phyloP scores from a whole-genome alignment of 2,113 vertebrate species.

The Lipotes vexillifer region DNA sequence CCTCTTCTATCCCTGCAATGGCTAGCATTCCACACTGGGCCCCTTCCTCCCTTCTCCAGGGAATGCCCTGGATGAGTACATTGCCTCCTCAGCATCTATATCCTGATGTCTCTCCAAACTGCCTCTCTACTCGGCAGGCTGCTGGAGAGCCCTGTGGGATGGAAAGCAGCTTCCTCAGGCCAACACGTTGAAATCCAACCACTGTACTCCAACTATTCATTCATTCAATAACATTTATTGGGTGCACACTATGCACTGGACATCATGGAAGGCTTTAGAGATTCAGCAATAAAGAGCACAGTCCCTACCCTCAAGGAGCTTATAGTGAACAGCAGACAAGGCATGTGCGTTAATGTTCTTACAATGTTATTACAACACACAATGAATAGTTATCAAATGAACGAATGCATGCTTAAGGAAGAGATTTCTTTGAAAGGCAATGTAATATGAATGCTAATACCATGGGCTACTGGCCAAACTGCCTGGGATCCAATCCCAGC shows the following conservation, averaged over 20 bases:
- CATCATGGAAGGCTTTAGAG: neutral
- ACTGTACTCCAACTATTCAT: neutral
- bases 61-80: neutral
- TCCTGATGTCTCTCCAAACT: neutral
- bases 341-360: neutral
- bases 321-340: neutral
- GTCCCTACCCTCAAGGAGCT: neutral
- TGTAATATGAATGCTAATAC: neutral
- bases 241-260: neutral
- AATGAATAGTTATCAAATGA: neutral
- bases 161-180: neutral
- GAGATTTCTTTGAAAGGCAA: neutral
- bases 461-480: neutral
- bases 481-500: neutral
- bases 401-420: neutral
- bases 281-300: neutral
- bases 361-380: neutral
- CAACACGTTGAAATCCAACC: neutral
- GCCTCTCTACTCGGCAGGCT: neutral
- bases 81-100: neutral
- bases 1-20: neutral
- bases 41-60: neutral
- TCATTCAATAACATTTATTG: neutral
- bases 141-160: neutral
- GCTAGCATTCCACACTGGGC: neutral